These are phyloP conservation scores for Muntiacus muntjak DNA, from an alignment of 2,113 vertebrate species.

Conservation along the genomic window DNA sequence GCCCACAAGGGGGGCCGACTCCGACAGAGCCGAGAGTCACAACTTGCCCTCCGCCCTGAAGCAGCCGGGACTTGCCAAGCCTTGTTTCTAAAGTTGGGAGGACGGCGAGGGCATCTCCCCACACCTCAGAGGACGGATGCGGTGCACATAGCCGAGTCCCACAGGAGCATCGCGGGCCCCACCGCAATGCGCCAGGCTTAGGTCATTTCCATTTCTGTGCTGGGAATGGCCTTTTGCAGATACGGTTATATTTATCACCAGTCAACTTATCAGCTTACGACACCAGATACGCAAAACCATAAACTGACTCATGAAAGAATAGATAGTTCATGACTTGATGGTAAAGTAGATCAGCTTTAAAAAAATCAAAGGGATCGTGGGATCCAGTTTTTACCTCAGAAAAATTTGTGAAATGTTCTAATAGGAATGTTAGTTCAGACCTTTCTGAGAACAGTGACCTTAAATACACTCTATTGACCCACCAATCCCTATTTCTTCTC, in stretches of 20 bases:
- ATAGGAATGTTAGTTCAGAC: neutral
- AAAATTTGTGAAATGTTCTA: neutral
- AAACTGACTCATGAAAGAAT: constrained; percentile 44
- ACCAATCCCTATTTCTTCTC: neutral
- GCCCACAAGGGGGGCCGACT: neutral
- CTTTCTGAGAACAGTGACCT: neutral
- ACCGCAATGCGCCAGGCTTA: neutral
- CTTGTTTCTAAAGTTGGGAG: neutral
- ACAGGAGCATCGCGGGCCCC: neutral
- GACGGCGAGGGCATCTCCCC: neutral
- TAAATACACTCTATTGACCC: neutral
- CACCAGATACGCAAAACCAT: neutral
- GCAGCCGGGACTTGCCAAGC: neutral
- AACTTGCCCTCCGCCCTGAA: neutral
- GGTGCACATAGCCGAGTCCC: fast-evolving
- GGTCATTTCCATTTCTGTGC: constrained; percentile 50
- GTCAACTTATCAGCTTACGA: constrained; percentile 39
- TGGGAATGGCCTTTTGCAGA: constrained; percentile 29
- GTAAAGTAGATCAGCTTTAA: constrained; percentile 7
- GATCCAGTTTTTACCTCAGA: neutral
- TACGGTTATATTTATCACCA: constrained; percentile 53
- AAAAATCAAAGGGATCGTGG: neutral
- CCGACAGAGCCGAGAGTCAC: neutral
- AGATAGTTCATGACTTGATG: constrained; percentile 36
- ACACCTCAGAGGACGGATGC: neutral